These are phyloP conservation scores for Hesperia comma DNA, from an alignment of 2,888 invertebrate species.

Conservation along the genomic window DNA sequence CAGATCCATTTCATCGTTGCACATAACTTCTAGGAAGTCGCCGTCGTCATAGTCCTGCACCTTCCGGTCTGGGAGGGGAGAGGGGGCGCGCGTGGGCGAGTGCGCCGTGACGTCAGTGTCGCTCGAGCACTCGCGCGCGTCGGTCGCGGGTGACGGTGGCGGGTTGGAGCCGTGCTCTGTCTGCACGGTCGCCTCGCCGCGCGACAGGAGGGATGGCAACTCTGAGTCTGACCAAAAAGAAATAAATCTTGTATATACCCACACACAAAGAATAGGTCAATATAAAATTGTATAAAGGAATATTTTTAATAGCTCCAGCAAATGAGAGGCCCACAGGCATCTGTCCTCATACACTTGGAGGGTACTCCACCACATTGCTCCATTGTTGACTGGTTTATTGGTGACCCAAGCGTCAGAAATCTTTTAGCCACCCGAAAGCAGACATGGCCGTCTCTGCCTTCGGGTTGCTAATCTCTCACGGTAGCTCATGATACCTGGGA, in stretches of 20 bases:
- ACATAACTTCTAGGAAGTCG: constrained; percentile 88
- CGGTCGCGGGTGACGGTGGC: constrained; percentile 92
- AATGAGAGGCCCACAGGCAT: too few species aligned
- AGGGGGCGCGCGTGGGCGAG: constrained; percentile 41
- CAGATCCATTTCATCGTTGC: constrained; percentile 88
- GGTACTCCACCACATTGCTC: too few species aligned
- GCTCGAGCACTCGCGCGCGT: constrained; percentile 86
- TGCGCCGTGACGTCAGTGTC: constrained; percentile 84
- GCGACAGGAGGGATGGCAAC: constrained; percentile 85
- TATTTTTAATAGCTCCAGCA: too few species aligned
- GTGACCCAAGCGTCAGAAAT: too few species aligned
- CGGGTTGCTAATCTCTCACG: too few species aligned
- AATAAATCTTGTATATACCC: neutral
- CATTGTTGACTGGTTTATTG: too few species aligned
- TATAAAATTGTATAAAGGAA: too few species aligned
- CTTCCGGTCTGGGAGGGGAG: constrained; percentile 53
- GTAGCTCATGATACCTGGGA: too few species aligned
- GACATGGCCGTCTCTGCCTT: too few species aligned
- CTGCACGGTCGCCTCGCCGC: constrained; percentile 83
- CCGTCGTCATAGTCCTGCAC: constrained; percentile 84
- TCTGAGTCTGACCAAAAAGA: constrained; percentile 73
- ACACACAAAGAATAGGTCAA: too few species aligned
- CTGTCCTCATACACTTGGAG: too few species aligned
- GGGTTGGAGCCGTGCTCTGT: constrained; percentile 88
- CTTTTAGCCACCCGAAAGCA: too few species aligned